Conservation (phyloP, 2,797 vertebrate genomes). For the Pipistrellus pipistrellus region DNA sequence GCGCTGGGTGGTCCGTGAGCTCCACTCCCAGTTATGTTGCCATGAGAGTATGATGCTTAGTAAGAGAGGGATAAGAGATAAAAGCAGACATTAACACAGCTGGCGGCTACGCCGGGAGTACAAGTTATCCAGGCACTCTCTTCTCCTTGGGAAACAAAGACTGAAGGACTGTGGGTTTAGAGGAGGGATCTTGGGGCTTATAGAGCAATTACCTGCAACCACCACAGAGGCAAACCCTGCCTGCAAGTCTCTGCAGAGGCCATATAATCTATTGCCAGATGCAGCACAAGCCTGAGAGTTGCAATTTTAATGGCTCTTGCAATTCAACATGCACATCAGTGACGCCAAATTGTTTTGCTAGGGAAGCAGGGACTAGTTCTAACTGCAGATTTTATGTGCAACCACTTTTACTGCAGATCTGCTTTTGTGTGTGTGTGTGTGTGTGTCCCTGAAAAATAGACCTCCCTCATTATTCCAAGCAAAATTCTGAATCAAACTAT, state of each 20-base stretch:
- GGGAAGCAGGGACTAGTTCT: constrained; percentile 48
- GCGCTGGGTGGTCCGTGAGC: constrained; percentile 51
- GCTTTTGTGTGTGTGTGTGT: background rate
- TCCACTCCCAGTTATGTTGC: background rate
- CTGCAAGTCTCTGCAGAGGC: constrained; percentile 47
- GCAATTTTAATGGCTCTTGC: constrained; percentile 36
- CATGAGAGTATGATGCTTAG: constrained; percentile 42
- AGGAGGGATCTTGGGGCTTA: constrained; percentile 65
- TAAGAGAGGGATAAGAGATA: constrained; percentile 63
- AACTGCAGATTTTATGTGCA: constrained; percentile 42
- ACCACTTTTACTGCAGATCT: background rate
- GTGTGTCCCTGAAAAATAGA: background rate
- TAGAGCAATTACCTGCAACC: constrained; percentile 36
- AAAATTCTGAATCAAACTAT: constrained; percentile 70
- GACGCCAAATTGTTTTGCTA: constrained; percentile 59
- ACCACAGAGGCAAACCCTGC: constrained; percentile 50
- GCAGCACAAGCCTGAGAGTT: background rate
- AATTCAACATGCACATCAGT: background rate
- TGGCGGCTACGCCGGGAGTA: background rate
- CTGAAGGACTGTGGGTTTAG: constrained; percentile 52
- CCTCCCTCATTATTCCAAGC: constrained; percentile 34
- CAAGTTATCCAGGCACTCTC: constrained; percentile 48
- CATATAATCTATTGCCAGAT: background rate
- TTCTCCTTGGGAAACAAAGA: constrained; percentile 73
- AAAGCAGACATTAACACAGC: constrained; percentile 71